Percentiles rank a stretch among this genome's conserved stretches.
phyloP scores from a whole-genome alignment of 2,797 vertebrate species.

The Coranthus polyacanthus region DNA sequence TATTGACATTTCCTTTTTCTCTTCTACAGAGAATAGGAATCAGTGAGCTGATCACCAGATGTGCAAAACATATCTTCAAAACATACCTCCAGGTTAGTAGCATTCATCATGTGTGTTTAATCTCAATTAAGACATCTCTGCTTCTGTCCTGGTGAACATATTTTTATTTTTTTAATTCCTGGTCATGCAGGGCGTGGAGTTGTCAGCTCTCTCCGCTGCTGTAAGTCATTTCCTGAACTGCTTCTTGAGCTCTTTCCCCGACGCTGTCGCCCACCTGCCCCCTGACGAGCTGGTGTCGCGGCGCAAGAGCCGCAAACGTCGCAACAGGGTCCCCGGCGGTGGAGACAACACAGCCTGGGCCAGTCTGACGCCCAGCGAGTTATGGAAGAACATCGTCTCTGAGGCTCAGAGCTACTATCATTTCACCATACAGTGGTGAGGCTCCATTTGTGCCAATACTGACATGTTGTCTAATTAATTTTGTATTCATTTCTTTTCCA shows the following conservation, averaged over 20 bases:
- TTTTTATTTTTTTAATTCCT: background rate
- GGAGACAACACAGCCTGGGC: slow-evolving; percentile 97
- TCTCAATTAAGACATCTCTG: accelerated
- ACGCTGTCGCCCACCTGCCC: slow-evolving; percentile 94
- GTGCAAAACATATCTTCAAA: slow-evolving; percentile 99
- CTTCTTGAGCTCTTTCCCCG: slow-evolving; percentile 96
- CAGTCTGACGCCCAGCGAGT: slow-evolving; percentile 92
- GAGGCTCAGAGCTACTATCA: slow-evolving; percentile 95
- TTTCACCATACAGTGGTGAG: slow-evolving; percentile 92
- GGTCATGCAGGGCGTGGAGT: slow-evolving; percentile 90
- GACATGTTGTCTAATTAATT: background rate
- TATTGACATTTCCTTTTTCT: slow-evolving; percentile 23
- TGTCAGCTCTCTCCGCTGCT: slow-evolving; percentile 95
- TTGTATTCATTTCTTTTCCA: too few relatives aligned
- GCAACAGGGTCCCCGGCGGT: slow-evolving; percentile 91
- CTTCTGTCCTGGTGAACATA: background rate
- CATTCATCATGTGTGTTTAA: background rate
- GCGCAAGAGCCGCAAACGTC: slow-evolving; percentile 94
- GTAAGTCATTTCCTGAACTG: slow-evolving; percentile 99
- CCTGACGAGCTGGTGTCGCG: slow-evolving; percentile 95
- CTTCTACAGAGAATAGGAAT: slow-evolving; percentile 93
- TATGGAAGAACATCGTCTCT: slow-evolving; percentile 95
- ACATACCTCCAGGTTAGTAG: slow-evolving; percentile 95
- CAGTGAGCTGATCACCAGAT: slow-evolving; percentile 95
- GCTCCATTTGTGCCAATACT: background rate